Conservation (phyloP, 2,888 invertebrate genomes). For the Ennomos quercinarius region DNA sequence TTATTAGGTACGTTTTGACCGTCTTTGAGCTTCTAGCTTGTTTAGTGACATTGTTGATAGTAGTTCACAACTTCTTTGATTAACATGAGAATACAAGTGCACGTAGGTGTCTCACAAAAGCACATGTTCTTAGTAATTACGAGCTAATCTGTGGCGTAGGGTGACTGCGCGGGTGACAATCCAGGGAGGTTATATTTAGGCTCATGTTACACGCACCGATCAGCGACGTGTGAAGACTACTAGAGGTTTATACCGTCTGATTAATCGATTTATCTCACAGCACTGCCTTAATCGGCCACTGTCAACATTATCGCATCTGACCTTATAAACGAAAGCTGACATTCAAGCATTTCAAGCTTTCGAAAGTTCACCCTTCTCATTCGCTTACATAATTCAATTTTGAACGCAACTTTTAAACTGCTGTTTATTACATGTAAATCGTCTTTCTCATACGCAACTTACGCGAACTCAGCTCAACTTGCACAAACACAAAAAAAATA, state of each 20-base stretch:
- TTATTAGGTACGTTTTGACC: not conserved
- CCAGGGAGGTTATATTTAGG: constrained; percentile 71
- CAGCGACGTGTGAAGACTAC: constrained; percentile 71
- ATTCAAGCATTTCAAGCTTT: constrained; percentile 54
- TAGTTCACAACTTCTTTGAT: not conserved
- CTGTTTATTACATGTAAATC: constrained; percentile 33
- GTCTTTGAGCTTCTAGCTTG: not conserved
- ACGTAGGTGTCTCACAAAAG: constrained; percentile 2
- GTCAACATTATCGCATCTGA: constrained; percentile 52
- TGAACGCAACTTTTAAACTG: constrained; percentile 29
- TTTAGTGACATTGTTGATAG: not conserved
- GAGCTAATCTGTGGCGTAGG: constrained; percentile 50
- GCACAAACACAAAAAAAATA: constrained; percentile 7
- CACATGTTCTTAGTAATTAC: constrained; percentile 22
- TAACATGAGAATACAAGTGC: constrained; percentile 5
- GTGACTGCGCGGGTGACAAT: constrained; percentile 55
- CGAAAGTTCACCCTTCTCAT: constrained; percentile 46
- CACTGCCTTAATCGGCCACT: constrained; percentile 61
- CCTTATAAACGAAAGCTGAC: constrained; percentile 58
- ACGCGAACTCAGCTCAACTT: constrained; percentile 4
- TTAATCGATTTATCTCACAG: constrained; percentile 66
- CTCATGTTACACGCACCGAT: constrained; percentile 51
- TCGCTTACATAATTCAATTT: constrained; percentile 35
- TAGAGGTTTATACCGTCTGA: constrained; percentile 58
- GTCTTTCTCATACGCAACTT: not conserved